phyloP scores from a whole-genome alignment of 2,113 vertebrate species.

The Cyanoliseus patagonus region DNA sequence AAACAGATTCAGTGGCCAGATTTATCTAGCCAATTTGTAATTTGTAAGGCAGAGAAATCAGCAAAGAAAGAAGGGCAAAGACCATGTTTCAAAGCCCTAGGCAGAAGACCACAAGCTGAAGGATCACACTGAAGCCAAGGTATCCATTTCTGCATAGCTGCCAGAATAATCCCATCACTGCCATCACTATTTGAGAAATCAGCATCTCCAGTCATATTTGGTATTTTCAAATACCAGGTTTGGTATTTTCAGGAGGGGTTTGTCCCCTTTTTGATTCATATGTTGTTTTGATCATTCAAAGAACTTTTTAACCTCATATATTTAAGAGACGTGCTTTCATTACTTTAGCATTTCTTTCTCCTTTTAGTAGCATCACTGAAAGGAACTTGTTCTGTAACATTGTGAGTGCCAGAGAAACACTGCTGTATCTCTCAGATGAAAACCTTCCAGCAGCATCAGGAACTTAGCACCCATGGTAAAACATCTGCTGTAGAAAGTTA shows the following conservation, averaged over 20 bases:
- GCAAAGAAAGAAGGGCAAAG: neutral
- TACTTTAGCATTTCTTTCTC: neutral
- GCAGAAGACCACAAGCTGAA: neutral
- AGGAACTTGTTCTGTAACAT: neutral
- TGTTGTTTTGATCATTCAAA: neutral
- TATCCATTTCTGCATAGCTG: neutral
- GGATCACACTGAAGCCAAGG: neutral
- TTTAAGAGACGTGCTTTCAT: neutral
- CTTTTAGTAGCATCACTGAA: neutral
- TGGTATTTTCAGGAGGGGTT: neutral
- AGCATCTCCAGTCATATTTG: neutral
- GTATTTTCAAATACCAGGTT: neutral
- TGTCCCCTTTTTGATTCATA: neutral
- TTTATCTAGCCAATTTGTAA: neutral
- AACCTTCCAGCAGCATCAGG: neutral
- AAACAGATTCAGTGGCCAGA: neutral
- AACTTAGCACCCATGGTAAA: neutral
- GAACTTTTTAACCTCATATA: neutral
- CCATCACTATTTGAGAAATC: neutral
- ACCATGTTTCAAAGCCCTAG: neutral
- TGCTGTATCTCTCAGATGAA: neutral
- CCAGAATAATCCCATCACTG: neutral
- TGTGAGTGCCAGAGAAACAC: neutral
- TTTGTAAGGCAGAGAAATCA: neutral
- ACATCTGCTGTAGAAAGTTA: slow-evolving; percentile 36